A percentile compares a stretch with the other conserved stretches of the same genome.
These are phyloP conservation scores for Arrhopalites spinosus DNA, from an alignment of 2,888 invertebrate genomes.

Conservation along the genomic window DNA sequence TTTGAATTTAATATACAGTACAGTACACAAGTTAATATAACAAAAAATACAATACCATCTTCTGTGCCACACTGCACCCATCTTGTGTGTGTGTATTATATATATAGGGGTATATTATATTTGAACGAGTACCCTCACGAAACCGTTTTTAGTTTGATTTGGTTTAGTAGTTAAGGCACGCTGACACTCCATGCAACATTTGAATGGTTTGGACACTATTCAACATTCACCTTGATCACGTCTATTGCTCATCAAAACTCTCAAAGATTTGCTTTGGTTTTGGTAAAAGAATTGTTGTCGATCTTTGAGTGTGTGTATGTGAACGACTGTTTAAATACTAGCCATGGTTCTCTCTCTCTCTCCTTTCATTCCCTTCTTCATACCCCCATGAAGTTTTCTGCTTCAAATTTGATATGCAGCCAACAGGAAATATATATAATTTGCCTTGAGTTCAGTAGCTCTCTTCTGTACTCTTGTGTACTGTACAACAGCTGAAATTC, in stretches of 20 bases:
- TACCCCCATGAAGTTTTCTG: not conserved
- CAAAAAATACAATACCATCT: not conserved
- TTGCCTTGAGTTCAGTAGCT: not conserved
- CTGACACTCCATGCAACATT: not conserved
- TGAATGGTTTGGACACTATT: not conserved
- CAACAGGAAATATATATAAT: not conserved
- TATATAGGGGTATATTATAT: no score
- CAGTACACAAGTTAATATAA: no score
- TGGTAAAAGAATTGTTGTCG: not conserved
- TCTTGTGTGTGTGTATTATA: not conserved
- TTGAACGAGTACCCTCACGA: no score
- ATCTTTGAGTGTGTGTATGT: no score
- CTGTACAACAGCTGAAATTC: no score
- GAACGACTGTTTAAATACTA: no score
- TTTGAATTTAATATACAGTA: no score
- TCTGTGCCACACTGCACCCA: not conserved
- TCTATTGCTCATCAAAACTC: not conserved
- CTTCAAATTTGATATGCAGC: not conserved
- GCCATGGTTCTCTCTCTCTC: not conserved
- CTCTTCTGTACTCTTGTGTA: no score
- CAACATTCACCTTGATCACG: not conserved
- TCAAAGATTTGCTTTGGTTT: constrained; percentile 10
- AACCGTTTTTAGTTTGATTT: no score
- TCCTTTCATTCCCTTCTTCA: no score
- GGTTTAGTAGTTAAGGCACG: constrained; percentile 2